These are phyloP conservation scores for Limnephilus marmoratus DNA, from an alignment of 2,888 invertebrate genomes.

Conservation along the genomic window DNA sequence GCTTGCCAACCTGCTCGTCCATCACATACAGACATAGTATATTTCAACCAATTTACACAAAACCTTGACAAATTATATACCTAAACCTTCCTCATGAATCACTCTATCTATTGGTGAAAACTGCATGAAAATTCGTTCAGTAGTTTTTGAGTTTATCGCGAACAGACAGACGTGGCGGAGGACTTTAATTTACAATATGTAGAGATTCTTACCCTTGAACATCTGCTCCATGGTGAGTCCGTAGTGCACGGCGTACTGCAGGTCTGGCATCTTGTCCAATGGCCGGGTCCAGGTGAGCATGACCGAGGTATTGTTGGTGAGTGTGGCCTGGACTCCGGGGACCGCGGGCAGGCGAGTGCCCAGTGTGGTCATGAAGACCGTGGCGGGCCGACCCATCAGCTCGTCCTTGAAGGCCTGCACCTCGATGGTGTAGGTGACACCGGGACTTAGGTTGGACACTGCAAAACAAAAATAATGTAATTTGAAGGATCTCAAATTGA, in stretches of 20 bases:
- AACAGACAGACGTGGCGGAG: no score
- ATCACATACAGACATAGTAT: no score
- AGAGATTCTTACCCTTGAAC: slow-evolving; percentile 75
- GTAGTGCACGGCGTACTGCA: slow-evolving; percentile 85
- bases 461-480: slow-evolving; percentile 63
- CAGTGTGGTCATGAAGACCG: slow-evolving; percentile 73
- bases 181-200: no score
- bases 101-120: no score
- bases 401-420: slow-evolving; percentile 80
- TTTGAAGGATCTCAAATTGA: background rate
- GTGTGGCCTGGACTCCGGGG: slow-evolving; percentile 73
- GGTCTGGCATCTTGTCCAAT: slow-evolving; percentile 69
- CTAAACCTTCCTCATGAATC: no score
- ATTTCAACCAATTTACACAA: no score
- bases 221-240: slow-evolving; percentile 78
- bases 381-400: slow-evolving; percentile 77
- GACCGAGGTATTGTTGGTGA: slow-evolving; percentile 80
- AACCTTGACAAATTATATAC: no score
- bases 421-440: slow-evolving; percentile 76
- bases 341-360: slow-evolving; percentile 77
- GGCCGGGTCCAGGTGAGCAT: slow-evolving; percentile 80
- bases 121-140: no score
- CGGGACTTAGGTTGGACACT: slow-evolving; percentile 78
- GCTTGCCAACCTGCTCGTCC: no score
- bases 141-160: no score